A percentile compares a stretch with the other conserved stretches of the same genome.
Conservation (phyloP, 2,797 vertebrate species). For the Eospalax fontanierii region DNA sequence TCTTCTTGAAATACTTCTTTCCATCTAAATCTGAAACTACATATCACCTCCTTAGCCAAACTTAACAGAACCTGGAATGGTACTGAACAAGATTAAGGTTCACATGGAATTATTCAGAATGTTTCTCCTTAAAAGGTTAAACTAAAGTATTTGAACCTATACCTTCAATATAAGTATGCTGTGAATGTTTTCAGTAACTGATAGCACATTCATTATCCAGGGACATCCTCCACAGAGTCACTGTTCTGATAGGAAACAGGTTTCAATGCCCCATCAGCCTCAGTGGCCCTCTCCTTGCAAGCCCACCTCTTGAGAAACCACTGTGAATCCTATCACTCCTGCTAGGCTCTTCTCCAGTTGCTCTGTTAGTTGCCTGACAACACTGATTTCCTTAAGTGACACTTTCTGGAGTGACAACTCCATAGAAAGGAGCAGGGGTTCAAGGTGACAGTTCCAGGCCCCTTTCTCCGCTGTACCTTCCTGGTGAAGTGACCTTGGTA, state of each 20-base stretch:
- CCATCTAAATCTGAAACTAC: background rate
- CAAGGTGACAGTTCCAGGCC: background rate
- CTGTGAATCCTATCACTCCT: background rate
- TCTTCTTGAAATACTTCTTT: slow-evolving; percentile 12
- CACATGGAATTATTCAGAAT: background rate
- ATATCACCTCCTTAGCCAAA: background rate
- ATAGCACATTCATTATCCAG: background rate
- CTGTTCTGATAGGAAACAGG: slow-evolving; percentile 6
- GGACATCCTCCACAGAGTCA: background rate
- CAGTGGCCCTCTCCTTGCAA: background rate
- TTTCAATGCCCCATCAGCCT: background rate
- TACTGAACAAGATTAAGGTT: background rate
- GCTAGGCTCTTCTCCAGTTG: background rate
- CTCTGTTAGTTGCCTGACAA: background rate
- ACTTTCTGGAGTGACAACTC: background rate
- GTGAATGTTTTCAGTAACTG: background rate
- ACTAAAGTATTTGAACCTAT: background rate
- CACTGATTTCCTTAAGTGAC: slow-evolving; percentile 17
- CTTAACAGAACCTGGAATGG: background rate
- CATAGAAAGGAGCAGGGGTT: background rate
- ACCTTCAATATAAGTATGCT: background rate
- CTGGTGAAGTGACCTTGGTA: background rate
- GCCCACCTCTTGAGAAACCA: background rate
- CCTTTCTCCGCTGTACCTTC: background rate
- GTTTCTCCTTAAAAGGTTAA: background rate